Conservation (phyloP, 1,140 invertebrate genomes). For the Drosophila prosaltans region DNA sequence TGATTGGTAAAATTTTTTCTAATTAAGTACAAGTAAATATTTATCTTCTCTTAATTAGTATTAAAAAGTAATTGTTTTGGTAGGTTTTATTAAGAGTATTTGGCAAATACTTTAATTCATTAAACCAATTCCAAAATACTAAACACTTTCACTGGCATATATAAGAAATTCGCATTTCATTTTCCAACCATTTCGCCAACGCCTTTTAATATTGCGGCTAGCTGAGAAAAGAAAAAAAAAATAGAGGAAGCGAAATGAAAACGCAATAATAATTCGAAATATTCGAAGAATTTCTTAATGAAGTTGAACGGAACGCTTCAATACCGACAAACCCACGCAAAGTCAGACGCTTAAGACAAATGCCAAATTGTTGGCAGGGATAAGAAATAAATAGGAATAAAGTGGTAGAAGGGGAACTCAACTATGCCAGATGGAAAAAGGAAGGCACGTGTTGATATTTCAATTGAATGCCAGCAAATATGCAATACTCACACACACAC, state of each 20-base stretch:
- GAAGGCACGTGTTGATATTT: conserved; percentile 76
- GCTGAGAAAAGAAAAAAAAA: neutral
- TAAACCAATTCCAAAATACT: neutral
- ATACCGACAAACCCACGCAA: neutral
- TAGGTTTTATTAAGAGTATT: neutral
- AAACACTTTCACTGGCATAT: conserved; percentile 43
- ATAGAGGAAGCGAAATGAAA: conserved; percentile 28
- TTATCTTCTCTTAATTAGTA: neutral
- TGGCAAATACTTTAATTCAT: conserved; percentile 11
- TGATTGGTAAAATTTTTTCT: too few species aligned
- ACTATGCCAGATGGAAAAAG: conserved; percentile 41
- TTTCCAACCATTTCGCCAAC: conserved; percentile 1
- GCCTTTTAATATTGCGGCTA: conserved; percentile 43
- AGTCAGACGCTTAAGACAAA: conserved; percentile 62
- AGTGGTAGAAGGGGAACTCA: conserved; percentile 24
- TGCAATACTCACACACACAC: conserved; percentile 45
- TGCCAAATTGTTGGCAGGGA: conserved; percentile 30
- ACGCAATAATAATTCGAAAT: conserved; percentile 63
- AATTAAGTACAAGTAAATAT: too few species aligned
- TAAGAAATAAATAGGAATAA: neutral
- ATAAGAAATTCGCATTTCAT: neutral
- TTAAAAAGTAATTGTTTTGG: neutral
- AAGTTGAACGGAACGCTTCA: conserved; percentile 39
- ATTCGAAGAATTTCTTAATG: conserved; percentile 77
- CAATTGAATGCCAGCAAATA: conserved; percentile 77